Conservation (phyloP, 23 tunicate species). For the Phallusia fumigata region DNA sequence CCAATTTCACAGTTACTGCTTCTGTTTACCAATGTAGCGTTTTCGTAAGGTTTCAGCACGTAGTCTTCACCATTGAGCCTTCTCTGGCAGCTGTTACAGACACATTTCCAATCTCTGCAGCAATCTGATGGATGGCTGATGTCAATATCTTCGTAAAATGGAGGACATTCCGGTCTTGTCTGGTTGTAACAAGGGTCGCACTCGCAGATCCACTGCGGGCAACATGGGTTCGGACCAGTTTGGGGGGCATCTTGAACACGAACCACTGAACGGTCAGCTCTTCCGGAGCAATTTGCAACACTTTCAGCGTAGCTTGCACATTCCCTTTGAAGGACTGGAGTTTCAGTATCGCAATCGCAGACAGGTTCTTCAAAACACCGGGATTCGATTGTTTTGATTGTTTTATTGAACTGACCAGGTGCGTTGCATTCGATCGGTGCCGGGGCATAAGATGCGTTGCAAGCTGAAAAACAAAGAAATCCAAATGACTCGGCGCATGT, state of each 20-base stretch:
- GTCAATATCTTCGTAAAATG: neutral
- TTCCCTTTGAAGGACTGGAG: neutral
- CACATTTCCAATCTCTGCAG: neutral
- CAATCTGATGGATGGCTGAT: neutral
- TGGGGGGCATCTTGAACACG: neutral
- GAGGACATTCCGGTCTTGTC: neutral
- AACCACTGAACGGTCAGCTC: neutral
- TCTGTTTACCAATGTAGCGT: neutral
- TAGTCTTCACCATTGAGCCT: neutral
- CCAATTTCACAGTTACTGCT: neutral
- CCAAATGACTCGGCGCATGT: too few relatives aligned
- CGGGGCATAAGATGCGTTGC: neutral
- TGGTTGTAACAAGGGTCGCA: constrained; percentile 7
- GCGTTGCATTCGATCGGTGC: neutral
- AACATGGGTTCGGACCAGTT: constrained; percentile 17
- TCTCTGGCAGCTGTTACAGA: neutral
- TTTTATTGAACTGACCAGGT: neutral
- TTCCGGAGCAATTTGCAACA: neutral
- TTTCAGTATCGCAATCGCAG: neutral
- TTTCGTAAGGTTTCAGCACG: neutral
- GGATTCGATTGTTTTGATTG: neutral
- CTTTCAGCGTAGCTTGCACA: neutral
- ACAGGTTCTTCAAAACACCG: neutral
- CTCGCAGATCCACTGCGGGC: constrained; percentile 3
- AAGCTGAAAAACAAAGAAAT: neutral